These are phyloP conservation scores for Mus minutoides DNA, from an alignment of 2,797 vertebrate species.

Conservation along the genomic window DNA sequence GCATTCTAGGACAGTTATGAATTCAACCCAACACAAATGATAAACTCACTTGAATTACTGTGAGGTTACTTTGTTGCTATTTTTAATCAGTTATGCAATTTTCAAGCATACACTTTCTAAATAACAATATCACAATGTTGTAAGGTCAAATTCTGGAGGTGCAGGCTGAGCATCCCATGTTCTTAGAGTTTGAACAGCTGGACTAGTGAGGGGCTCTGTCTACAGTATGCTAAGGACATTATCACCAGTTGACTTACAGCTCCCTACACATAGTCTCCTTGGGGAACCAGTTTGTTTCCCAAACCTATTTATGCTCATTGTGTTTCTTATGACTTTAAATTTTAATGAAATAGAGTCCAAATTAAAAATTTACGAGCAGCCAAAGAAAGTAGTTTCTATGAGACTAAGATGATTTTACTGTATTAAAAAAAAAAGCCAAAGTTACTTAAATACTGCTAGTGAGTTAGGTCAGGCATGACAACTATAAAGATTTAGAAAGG, in stretches of 20 bases:
- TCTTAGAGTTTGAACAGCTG: not conserved
- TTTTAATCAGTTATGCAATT: not conserved
- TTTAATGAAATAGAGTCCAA: conserved; percentile 42
- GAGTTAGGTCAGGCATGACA: conserved; percentile 70
- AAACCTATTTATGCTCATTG: conserved; percentile 27
- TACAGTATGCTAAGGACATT: not conserved
- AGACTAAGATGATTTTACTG: conserved; percentile 49
- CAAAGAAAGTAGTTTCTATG: conserved; percentile 53
- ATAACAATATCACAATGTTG: not conserved
- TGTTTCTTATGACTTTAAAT: conserved; percentile 47
- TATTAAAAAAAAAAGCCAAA: conserved; percentile 42
- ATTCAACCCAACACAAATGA: not conserved
- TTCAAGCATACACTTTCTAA: not conserved
- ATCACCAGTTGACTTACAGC: not conserved
- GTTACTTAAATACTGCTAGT: conserved; percentile 68
- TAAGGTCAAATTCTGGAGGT: not conserved
- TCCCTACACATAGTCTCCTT: not conserved
- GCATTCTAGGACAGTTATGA: not conserved
- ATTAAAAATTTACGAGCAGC: conserved; percentile 58
- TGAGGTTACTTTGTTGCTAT: not conserved
- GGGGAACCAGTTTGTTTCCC: not conserved
- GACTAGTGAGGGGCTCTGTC: not conserved
- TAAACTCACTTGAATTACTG: not conserved
- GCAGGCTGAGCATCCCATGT: not conserved
- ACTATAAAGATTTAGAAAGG: conserved; percentile 76